Base-by-base conservation (phyloP, 2,888 invertebrate genomes). In the Blastobasis lacticolella region DNA sequence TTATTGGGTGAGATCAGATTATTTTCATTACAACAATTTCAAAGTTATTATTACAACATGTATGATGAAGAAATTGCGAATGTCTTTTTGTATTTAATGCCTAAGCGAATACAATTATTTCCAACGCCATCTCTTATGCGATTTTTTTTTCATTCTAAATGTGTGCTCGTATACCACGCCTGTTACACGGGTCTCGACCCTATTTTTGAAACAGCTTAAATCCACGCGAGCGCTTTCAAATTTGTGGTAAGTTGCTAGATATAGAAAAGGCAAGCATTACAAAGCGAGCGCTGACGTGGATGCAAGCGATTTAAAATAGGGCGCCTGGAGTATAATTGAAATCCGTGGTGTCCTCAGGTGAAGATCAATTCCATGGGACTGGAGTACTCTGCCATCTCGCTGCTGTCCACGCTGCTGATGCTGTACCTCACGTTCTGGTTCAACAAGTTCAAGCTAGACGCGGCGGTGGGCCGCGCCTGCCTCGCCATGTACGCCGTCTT, bases 301-400 rank as follows among this genome's bases (percentile, higher is more conserved):
- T 23, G 3, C 23, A 23, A 23, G 23, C 23, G 23, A 23, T 23
- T 23, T 23, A 23, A 23, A 23, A 23, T 23, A 23, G 23, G 23
- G 23, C 23, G 23, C 23, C 23, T 23, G 23, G 23, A 23, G 23
- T 23, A 23, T 23, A 23, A 23, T 23, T 23, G 23, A 23, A 23
- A 23, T 23, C 23, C 23, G 23, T 23, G 23, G 23, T 23, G 23
- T 23, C 3, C 3, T 65, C 81, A 93, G 90, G 93, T 95, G 69
- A 93, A 93, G 67, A 97, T 97, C 70, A 96, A 96, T 81, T 97
- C 97, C 45, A 94, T 94, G 66, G 97, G 97, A 5, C 87, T 97
- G 63, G 95, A 95, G 72, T 97, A 97, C 85, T 96, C 96, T 58
- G 94, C 96, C 51, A 95, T 97, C 69, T 96, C 96, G 40, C 87